Percentiles rank a stretch among this genome's conserved stretches.
phyloP scores from a whole-genome alignment of 2,797 vertebrate genomes.

The Parambassis ranga region DNA sequence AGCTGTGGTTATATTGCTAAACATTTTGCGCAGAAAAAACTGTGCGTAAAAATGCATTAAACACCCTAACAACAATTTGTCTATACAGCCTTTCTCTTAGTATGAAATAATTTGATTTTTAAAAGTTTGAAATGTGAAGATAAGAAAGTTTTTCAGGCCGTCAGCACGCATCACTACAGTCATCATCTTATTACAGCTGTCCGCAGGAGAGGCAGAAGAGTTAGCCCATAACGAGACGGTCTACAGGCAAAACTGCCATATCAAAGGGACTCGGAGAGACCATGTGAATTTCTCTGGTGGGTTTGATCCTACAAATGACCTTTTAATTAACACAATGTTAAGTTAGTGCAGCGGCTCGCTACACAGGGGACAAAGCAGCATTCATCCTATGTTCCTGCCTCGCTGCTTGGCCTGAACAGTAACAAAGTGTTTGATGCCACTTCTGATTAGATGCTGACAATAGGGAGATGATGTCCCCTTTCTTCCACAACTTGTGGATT shows the following conservation, averaged over 20 bases:
- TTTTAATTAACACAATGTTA: slow-evolving; percentile 86
- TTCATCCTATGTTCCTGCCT: slow-evolving; percentile 76
- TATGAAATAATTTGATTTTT: slow-evolving; percentile 1
- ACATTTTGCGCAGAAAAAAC: neutral
- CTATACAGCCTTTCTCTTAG: neutral
- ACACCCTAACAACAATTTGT: neutral
- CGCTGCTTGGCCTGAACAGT: slow-evolving; percentile 72
- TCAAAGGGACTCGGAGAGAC: slow-evolving; percentile 74
- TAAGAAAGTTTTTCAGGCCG: slow-evolving; percentile 16
- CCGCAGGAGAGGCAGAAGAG: slow-evolving; percentile 15
- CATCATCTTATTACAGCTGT: slow-evolving; percentile 58
- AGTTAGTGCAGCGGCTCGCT: slow-evolving; percentile 80
- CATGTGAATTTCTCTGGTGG: slow-evolving; percentile 76
- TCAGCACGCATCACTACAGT: slow-evolving; percentile 44
- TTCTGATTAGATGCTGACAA: slow-evolving; percentile 83
- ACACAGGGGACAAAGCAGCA: slow-evolving; percentile 76
- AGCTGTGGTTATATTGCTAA: too few relatives aligned
- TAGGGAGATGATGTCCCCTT: slow-evolving; percentile 74
- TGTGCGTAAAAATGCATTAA: slow-evolving; percentile 5
- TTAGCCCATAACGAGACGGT: slow-evolving; percentile 40
- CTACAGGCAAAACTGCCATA: slow-evolving; percentile 51
- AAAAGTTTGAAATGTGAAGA: slow-evolving; percentile 34
- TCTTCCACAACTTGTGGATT: slow-evolving; percentile 80
- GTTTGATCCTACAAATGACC: slow-evolving; percentile 85
- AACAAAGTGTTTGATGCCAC: slow-evolving; percentile 84